phyloP scores from a whole-genome alignment of 1,140 invertebrate genomes.

The Danaus melanippus region DNA sequence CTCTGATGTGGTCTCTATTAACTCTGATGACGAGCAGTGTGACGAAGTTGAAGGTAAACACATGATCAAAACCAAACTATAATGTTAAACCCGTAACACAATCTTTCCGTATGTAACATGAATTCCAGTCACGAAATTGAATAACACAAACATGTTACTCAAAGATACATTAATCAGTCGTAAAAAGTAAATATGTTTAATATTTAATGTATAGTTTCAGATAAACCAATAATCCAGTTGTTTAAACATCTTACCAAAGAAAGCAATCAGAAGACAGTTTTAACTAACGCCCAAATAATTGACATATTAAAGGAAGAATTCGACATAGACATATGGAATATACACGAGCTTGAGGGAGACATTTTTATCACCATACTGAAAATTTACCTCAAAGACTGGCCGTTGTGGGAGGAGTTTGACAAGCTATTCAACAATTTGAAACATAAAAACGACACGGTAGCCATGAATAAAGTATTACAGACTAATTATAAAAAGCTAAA shows the following conservation, averaged over 20 bases:
- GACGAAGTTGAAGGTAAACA: too few species aligned
- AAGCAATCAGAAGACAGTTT: slow-evolving; percentile 41
- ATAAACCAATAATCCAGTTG: slow-evolving; percentile 41
- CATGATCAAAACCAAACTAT: too few species aligned
- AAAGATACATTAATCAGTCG: too few species aligned
- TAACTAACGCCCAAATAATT: slow-evolving; percentile 51
- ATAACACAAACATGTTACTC: too few species aligned
- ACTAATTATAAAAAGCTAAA: slow-evolving; percentile 37
- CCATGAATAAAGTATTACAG: slow-evolving; percentile 26
- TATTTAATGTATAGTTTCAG: slow-evolving; percentile 17
- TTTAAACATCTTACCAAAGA: slow-evolving; percentile 38
- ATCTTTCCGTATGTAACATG: too few species aligned
- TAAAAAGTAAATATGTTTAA: too few species aligned
- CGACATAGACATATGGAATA: slow-evolving; percentile 22
- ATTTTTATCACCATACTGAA: slow-evolving; percentile 53
- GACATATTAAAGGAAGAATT: slow-evolving; percentile 50
- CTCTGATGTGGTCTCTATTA: too few species aligned
- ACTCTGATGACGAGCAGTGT: too few species aligned
- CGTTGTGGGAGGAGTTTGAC: slow-evolving; percentile 53
- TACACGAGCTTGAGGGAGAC: slow-evolving; percentile 40
- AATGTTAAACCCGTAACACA: too few species aligned
- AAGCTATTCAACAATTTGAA: slow-evolving; percentile 25
- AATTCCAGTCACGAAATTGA: too few species aligned
- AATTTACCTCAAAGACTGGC: slow-evolving; percentile 58
- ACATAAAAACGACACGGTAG: slow-evolving; percentile 18